Evolutionary conservation across 2,888 invertebrate species (phyloP), one percentile per base, ranked within the genome.

Genomic region (Drosophila tripunctata): DNA sequence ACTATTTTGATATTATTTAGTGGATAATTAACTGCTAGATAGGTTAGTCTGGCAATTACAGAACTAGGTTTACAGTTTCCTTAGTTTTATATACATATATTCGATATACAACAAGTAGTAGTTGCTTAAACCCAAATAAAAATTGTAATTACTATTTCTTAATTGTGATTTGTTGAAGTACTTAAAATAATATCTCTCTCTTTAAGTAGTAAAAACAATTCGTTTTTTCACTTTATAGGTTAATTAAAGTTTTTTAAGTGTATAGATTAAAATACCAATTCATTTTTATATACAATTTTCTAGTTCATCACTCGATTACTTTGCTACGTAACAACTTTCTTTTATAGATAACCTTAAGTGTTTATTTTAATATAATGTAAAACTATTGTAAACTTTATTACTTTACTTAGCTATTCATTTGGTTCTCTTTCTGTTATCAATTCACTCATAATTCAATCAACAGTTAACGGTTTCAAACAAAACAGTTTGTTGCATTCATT

Each of bases 1-100:
- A 67, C 56, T 30, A 47, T 55, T 70, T 55, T 55, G 1, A 17
- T 60, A 52, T 55, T 60, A 67, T 66, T 66, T 43, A 63, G 24
- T 62, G 33, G 6, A 30, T 17, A 35, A 43, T 33, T 31, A 22
- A 31, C 15, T 31, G 10, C 6, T 17, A n/a, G n/a, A 8, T 14
- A 31, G 19, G 19, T 35, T 14, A 35, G 6, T 10, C n/a, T 15
- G 6, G 19, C 30, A 19, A 44, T 44, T 44, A 17, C 2, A 6
- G 2, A 44, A 30, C 27, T 17, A 17, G 44, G 17, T 19, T 44
- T 4, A n/a, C n/a, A 24, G 10, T 15, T 10, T 24, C 24, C 24
- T 14, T 4, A 21, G 10, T 21, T 6, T 12, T 27, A n/a, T n/a
- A n/a, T n/a, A n/a, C n/a, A n/a, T n/a, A n/a, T n/a, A n/a, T n/a